These are phyloP conservation scores for Miltochrista miniata DNA, from an alignment of 2,888 invertebrate genomes.

Conservation along the genomic window DNA sequence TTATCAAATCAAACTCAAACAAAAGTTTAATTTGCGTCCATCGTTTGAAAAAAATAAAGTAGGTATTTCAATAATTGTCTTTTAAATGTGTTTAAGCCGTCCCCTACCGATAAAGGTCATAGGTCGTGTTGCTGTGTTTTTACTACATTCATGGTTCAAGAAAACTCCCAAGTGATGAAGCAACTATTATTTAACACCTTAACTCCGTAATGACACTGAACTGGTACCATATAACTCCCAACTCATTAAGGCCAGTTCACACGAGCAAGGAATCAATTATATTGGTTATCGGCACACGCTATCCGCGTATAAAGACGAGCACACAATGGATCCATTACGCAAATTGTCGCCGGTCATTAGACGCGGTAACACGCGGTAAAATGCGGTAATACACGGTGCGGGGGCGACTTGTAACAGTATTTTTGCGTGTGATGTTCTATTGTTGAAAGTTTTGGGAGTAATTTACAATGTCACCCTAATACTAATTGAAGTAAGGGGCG, in stretches of 20 bases:
- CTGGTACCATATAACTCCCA: constrained; percentile 26
- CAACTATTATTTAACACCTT: not conserved
- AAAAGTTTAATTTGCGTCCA: too few species aligned
- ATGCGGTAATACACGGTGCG: constrained; percentile 16
- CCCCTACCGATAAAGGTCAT: too few species aligned
- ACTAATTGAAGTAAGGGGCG: constrained; percentile 35
- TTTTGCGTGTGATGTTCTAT: constrained; percentile 70
- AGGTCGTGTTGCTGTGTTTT: too few species aligned
- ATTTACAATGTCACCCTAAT: constrained; percentile 33
- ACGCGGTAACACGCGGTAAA: constrained; percentile 25
- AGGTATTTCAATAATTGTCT: too few species aligned
- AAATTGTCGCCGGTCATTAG: constrained; percentile 73
- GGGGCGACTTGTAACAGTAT: constrained; percentile 57
- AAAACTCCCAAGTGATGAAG: not conserved
- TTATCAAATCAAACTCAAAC: too few species aligned
- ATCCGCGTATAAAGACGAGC: constrained; percentile 67
- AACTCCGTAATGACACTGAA: not conserved
- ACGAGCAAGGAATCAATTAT: constrained; percentile 62
- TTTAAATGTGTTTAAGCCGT: too few species aligned
- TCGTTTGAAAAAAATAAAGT: too few species aligned
- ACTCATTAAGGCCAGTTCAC: constrained; percentile 61
- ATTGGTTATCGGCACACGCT: constrained; percentile 63
- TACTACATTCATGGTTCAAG: not conserved
- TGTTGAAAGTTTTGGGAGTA: constrained; percentile 45
- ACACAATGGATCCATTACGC: constrained; percentile 79